Conservation (phyloP, 2,797 vertebrate genomes). For the Adelosebastes latens region DNA sequence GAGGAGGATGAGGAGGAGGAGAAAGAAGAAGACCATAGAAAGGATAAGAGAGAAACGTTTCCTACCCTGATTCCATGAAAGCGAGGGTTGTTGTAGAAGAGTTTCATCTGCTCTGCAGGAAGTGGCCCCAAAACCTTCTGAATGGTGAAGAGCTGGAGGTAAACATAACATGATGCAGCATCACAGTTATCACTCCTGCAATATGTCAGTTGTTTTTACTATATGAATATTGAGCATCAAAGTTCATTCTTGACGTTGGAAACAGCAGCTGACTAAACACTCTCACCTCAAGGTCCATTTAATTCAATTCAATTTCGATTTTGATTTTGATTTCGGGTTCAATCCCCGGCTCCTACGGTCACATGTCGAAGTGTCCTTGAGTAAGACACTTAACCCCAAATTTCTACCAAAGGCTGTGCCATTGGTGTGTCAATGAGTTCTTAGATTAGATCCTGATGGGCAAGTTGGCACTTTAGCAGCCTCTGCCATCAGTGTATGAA, state of each 20-base stretch:
- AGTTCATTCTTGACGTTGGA: background rate
- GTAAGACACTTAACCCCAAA: no score
- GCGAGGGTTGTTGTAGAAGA: conserved; percentile 96
- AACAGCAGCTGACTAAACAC: background rate
- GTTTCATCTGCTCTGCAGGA: conserved; percentile 96
- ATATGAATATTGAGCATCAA: background rate
- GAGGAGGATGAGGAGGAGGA: conserved; percentile 21
- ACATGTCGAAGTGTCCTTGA: no score
- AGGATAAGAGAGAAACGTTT: background rate
- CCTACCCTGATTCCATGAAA: conserved; percentile 94
- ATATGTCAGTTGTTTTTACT: background rate
- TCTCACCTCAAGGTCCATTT: background rate
- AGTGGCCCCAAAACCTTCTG: conserved; percentile 95
- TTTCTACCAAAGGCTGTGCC: no score
- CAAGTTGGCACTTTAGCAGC: no score
- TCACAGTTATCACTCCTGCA: background rate
- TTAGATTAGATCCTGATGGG: no score
- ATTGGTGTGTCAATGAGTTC: no score
- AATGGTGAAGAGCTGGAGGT: conserved; percentile 92
- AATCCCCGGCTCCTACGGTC: no score
- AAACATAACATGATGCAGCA: conserved; percentile 8
- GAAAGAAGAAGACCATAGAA: background rate
- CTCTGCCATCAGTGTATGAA: no score
- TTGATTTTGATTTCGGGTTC: no score
- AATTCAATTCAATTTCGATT: no score